Percentiles rank a stretch among this genome's conserved stretches.
Conservation (phyloP, 2,888 invertebrate species). For the Nebria brevicollis region DNA sequence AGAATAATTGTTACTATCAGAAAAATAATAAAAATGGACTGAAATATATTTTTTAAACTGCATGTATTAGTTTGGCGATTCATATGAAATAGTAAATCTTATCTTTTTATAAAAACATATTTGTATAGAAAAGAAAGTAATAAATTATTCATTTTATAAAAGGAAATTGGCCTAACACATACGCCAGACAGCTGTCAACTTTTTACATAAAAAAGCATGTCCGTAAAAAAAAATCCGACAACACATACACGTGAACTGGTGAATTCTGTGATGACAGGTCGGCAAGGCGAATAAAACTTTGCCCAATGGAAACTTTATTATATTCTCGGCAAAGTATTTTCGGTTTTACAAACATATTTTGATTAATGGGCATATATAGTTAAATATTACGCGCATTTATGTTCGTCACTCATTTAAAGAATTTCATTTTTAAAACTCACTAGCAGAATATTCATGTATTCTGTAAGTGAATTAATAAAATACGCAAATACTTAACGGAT, state of each 20-base stretch:
- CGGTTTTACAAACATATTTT: no score
- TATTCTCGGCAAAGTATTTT: neutral
- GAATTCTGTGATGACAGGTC: conserved; percentile 24
- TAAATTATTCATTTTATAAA: conserved; percentile 29
- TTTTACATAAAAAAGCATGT: conserved; percentile 20
- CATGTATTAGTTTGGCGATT: no score
- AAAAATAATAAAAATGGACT: no score
- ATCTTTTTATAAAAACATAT: conserved; percentile 18
- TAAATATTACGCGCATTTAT: neutral
- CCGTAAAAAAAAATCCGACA: conserved; percentile 17
- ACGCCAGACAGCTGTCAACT: conserved; percentile 27
- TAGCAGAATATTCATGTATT: no score
- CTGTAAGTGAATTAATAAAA: no score
- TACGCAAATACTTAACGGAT: no score
- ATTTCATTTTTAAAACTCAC: no score
- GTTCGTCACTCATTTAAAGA: neutral
- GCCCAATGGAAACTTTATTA: conserved; percentile 22
- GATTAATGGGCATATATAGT: neutral
- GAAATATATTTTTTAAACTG: no score
- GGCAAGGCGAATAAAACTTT: conserved; percentile 20
- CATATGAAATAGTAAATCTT: no score
- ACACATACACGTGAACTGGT: conserved; percentile 12
- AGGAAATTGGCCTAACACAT: conserved; percentile 31
- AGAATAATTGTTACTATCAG: no score
- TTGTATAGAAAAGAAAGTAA: conserved; percentile 30